A percentile compares a stretch with the other conserved stretches of the same genome.
Conservation (phyloP, 2,797 vertebrate species). For the Acrossocheilus fasciatus region DNA sequence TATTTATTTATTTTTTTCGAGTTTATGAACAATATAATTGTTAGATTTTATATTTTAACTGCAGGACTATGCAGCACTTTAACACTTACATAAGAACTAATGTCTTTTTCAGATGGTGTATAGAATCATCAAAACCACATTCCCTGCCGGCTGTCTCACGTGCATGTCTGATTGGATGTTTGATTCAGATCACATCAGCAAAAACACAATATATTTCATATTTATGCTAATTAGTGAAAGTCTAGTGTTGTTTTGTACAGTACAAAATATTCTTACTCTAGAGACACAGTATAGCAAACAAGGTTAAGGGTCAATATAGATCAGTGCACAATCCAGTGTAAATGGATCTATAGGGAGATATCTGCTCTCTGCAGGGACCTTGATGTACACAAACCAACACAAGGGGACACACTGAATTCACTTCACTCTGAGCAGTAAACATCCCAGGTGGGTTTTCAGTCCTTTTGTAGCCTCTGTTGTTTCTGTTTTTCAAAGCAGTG, state of each 20-base stretch:
- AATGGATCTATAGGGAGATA: neutral
- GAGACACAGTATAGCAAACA: neutral
- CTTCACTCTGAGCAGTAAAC: neutral
- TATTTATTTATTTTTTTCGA: neutral
- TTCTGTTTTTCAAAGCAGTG: neutral
- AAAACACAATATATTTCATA: neutral
- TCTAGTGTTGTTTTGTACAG: neutral
- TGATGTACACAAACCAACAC: slow-evolving; percentile 6
- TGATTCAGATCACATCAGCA: neutral
- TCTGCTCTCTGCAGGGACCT: slow-evolving; percentile 4
- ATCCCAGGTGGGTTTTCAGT: neutral
- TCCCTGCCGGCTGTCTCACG: neutral
- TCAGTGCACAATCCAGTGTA: neutral
- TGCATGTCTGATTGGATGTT: neutral
- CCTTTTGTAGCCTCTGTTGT: neutral
- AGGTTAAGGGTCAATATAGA: neutral
- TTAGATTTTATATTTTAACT: too few relatives aligned
- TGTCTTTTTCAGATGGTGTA: neutral
- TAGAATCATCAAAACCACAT: neutral
- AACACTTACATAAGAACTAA: neutral
- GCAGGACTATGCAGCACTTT: neutral
- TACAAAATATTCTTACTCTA: neutral
- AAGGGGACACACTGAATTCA: neutral
- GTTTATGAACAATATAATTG: too few relatives aligned
- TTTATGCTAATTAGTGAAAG: neutral